phyloP scores from a whole-genome alignment of 2,888 invertebrate species.

The Lasioglossum marginatum region DNA sequence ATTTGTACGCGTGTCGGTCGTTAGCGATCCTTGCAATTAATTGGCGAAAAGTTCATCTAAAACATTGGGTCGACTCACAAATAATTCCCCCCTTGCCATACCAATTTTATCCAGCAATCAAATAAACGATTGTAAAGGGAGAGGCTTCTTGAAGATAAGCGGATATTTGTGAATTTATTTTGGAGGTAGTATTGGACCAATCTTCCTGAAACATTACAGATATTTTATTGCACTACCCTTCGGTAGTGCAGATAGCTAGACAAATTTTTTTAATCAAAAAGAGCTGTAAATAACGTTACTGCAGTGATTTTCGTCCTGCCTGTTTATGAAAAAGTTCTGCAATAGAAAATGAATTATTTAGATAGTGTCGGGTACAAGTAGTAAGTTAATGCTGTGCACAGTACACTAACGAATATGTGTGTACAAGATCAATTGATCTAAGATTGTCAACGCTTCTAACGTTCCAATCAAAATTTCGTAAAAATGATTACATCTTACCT shows the following conservation, averaged over 20 bases:
- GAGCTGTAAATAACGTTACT: too few species aligned
- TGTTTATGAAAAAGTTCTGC: neutral
- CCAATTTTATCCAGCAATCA: too few species aligned
- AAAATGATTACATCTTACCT: neutral
- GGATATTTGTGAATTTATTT: neutral
- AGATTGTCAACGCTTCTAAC: neutral
- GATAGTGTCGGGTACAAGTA: too few species aligned
- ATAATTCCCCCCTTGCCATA: neutral
- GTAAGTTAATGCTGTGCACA: neutral
- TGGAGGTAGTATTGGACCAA: neutral
- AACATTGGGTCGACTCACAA: neutral
- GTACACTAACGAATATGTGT: too few species aligned
- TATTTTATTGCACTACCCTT: neutral
- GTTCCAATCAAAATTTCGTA: neutral
- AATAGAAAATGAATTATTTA: neutral
- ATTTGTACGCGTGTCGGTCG: neutral
- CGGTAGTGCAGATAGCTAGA: too few species aligned
- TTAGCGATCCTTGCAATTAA: neutral
- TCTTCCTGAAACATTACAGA: neutral
- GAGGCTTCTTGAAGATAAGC: too few species aligned
- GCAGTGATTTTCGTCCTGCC: neutral
- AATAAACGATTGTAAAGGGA: too few species aligned
- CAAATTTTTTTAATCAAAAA: too few species aligned
- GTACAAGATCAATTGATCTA: too few species aligned
- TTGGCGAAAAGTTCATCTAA: neutral